phyloP scores from a whole-genome alignment of 2,888 invertebrate species.

The Agrotis exclamationis region DNA sequence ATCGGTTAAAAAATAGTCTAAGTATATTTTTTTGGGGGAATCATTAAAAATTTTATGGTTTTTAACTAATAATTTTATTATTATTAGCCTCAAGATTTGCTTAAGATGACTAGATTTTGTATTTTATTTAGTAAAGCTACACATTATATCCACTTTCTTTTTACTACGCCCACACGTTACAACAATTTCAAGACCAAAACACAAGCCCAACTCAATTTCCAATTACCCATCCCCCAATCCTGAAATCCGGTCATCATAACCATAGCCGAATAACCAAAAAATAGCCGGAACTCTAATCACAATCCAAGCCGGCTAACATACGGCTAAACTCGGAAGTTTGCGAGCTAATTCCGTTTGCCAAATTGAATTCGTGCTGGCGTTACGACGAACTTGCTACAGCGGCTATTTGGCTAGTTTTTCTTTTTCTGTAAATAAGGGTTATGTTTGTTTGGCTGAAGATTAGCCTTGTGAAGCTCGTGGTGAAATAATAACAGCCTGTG shows the following conservation, averaged over 20 bases:
- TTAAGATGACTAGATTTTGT: no score
- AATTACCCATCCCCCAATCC: conserved; percentile 8
- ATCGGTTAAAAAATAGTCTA: no score
- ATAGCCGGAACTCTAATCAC: conserved; percentile 63
- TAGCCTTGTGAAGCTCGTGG: conserved; percentile 10
- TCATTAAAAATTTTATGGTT: no score
- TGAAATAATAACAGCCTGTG: no score
- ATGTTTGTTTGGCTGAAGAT: conserved; percentile 24
- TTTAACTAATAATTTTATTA: no score
- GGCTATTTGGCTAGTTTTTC: not conserved
- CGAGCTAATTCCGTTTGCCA: conserved; percentile 71
- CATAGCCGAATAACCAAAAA: conserved; percentile 49
- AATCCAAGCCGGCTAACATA: conserved; percentile 63
- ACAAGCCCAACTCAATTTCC: not conserved
- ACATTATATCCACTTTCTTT: not conserved
- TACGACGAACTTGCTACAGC: not conserved
- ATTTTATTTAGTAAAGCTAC: no score
- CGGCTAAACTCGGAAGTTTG: conserved; percentile 63
- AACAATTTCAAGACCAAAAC: not conserved
- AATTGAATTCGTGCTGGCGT: conserved; percentile 74
- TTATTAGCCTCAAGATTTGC: no score
- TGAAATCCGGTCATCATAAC: not conserved
- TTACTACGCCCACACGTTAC: not conserved
- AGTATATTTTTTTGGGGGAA: no score
- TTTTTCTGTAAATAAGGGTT: not conserved